Percentiles rank a stretch among this genome's conserved stretches.
phyloP scores from a whole-genome alignment of 1,140 invertebrate genomes.

The Pemphigus obesinymphae region DNA sequence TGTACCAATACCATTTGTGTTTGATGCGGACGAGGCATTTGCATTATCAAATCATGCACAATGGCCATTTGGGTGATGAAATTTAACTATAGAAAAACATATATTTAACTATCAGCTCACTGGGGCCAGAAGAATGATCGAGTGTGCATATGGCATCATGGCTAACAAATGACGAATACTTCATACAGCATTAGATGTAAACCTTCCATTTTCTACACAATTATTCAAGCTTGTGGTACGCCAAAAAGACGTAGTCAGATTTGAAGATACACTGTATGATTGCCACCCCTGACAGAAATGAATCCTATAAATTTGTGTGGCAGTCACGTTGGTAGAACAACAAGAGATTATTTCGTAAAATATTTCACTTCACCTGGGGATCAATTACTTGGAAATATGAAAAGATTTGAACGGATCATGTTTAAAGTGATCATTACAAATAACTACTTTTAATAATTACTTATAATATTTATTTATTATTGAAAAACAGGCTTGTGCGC shows the following conservation, averaged over 20 bases:
- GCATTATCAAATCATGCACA: slow-evolving; percentile 48
- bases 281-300: not conserved
- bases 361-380: not conserved
- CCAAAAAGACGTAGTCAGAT: slow-evolving; percentile 48
- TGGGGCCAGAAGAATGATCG: slow-evolving; percentile 48
- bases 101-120: slow-evolving; percentile 50
- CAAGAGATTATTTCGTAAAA: not conserved
- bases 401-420: not conserved
- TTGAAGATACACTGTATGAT: slow-evolving; percentile 47
- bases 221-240: slow-evolving; percentile 49
- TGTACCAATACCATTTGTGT: not conserved
- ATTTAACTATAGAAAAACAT: slow-evolving; percentile 44
- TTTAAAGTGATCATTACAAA: not conserved
- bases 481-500: too few relatives aligned
- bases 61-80: slow-evolving; percentile 45
- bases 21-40: slow-evolving; percentile 53
- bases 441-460: too few relatives aligned
- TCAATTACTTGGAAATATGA: not conserved
- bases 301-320: not conserved
- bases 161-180: slow-evolving; percentile 44
- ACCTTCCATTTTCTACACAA: slow-evolving; percentile 43
- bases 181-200: slow-evolving; percentile 45
- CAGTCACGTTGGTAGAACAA: not conserved
- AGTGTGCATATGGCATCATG: slow-evolving; percentile 53
- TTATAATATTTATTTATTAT: too few relatives aligned